Base-by-base conservation (phyloP, 1,140 invertebrate genomes). In the Aphis craccivora region DNA sequence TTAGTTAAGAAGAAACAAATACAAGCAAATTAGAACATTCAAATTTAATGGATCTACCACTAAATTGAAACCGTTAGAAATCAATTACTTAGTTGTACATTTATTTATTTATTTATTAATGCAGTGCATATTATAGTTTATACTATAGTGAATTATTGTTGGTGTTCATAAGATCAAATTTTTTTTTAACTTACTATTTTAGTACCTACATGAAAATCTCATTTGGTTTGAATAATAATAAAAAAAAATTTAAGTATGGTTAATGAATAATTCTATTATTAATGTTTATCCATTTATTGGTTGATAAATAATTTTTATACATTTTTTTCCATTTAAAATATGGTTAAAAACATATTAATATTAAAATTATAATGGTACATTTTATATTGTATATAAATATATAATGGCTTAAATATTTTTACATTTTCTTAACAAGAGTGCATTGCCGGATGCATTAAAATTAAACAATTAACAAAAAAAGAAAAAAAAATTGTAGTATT, bases 1-100 rank as follows among this genome's bases (percentile, higher is more conserved):
- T 45, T 94, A 91, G 93, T 76, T 76, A n/a, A 76, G n/a, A 7
- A 76, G 30, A 76, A 20, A 76, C 60, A n/a, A 67, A 18, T 67
- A 67, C 4, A 67, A 67, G 14, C 60, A 67, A 67, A 4, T 18
- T 18, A n/a, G 14, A 76, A 76, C 30, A 76, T 76, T 76, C 14
- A 76, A 76, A 76, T 35, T n/a, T n/a, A n/a, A 76, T 4, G 2
- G 60, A 4, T 67, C 60, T 2, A 60, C 30, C 25, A 14, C 30
- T 67, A 18, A 76, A 76, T 76, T 5, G 60, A n/a, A 76, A 76
- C 14, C 30, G 5, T 76, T 76, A n/a, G 14, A 76, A 76, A 35
- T 76, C 1, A 76, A 76, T n/a, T 76, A 76, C 4, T 76, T 76
- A 1, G 60, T 37, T 83, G 81, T 37, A 83, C 35, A 83, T 83